Conservation (phyloP, 2,888 invertebrate genomes). For the Oasisia sp. region DNA sequence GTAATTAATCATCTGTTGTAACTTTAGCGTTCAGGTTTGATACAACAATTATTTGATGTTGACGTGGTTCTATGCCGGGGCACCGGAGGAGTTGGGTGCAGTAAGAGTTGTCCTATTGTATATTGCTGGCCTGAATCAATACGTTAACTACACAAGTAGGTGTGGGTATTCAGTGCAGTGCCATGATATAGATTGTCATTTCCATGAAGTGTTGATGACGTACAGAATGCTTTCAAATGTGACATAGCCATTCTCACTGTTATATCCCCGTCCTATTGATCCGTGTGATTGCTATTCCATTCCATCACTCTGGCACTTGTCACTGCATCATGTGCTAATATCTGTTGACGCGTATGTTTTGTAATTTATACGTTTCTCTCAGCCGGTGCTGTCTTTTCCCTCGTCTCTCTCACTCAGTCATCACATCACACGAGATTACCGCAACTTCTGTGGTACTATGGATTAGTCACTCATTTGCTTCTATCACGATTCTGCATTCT, state of each 20-base stretch:
- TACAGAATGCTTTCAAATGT: conserved; percentile 3
- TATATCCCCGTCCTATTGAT: not conserved
- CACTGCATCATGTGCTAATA: too few species aligned
- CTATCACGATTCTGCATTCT: too few species aligned
- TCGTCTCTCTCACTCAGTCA: too few species aligned
- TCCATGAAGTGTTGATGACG: conserved; percentile 1
- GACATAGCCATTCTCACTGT: not conserved
- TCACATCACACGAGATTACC: too few species aligned
- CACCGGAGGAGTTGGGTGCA: not conserved
- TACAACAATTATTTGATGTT: not conserved
- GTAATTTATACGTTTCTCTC: too few species aligned
- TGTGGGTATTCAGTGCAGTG: not conserved
- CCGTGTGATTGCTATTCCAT: not conserved
- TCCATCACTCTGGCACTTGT: too few species aligned
- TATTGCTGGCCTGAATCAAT: not conserved
- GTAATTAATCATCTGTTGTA: not conserved
- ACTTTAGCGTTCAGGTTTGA: not conserved
- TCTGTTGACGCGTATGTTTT: too few species aligned
- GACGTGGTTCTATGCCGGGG: too few species aligned
- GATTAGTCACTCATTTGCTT: too few species aligned
- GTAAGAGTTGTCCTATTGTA: not conserved
- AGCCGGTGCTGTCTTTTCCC: too few species aligned
- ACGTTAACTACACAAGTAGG: not conserved
- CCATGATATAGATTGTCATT: conserved; percentile 1
- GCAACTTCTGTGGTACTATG: too few species aligned